Evolutionary conservation across 1,140 invertebrate species (phyloP).

Genomic region (Diprion similis): DNA sequence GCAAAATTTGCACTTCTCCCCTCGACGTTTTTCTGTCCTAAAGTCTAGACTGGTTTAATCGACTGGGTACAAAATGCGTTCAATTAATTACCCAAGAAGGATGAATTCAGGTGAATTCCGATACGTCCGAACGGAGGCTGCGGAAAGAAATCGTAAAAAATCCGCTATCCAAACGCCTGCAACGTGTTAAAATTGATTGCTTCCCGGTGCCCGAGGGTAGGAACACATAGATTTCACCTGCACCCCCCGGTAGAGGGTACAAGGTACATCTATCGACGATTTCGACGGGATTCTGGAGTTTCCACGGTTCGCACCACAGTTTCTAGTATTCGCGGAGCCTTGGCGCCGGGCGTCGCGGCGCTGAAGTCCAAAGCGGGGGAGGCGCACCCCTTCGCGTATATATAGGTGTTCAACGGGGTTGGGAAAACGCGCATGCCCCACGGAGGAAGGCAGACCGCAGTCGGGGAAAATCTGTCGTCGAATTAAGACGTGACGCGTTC

Average conservation of each 20-base stretch:
- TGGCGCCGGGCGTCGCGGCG: constrained; percentile 22
- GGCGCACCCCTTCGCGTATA: constrained; percentile 7
- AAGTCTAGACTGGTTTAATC: too few relatives aligned
- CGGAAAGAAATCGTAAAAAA: not conserved
- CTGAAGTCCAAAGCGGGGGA: constrained; percentile 32
- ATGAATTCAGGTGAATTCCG: too few relatives aligned
- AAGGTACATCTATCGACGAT: not conserved
- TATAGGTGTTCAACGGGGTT: constrained; percentile 16
- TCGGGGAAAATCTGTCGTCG: constrained; percentile 58
- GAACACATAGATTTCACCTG: not conserved
- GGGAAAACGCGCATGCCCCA: constrained; percentile 55
- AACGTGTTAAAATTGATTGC: not conserved
- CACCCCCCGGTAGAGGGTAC: not conserved
- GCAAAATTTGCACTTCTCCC: too few relatives aligned
- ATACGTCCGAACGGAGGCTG: not conserved
- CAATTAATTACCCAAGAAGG: too few relatives aligned
- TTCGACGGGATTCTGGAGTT: not conserved
- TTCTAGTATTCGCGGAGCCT: constrained; percentile 7
- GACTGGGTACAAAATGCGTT: too few relatives aligned
- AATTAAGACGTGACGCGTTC: constrained; percentile 54
- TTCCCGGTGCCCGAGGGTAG: not conserved
- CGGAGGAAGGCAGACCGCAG: constrained; percentile 55
- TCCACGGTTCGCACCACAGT: not conserved
- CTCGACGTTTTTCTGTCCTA: too few relatives aligned
- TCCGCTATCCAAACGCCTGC: not conserved